Evolutionary conservation across 2,113 vertebrate species (phyloP).

Genomic region (Seriola quinqueradiata): DNA sequence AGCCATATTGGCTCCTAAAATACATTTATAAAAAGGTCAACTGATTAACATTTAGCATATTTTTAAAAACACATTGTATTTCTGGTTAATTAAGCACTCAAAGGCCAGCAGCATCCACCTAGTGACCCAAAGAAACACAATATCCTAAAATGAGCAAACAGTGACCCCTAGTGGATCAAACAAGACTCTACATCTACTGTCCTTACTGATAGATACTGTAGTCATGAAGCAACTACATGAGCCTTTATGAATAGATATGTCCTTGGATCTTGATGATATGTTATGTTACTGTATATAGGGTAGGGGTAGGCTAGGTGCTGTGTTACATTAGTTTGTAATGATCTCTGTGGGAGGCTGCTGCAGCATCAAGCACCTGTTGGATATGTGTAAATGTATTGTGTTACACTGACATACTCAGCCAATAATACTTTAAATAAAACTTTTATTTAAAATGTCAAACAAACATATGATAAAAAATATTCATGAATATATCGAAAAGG

Average conservation of each 20-base stretch:
- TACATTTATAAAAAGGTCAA: background rate
- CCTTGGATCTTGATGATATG: background rate
- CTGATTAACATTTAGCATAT: background rate
- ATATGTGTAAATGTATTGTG: background rate
- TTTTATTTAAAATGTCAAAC: background rate
- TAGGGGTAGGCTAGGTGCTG: too few species aligned
- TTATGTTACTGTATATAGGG: background rate
- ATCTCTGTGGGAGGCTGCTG: background rate
- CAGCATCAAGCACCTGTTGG: too few species aligned
- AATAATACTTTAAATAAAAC: background rate
- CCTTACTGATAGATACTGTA: background rate
- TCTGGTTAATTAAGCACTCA: background rate
- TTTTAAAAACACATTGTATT: background rate
- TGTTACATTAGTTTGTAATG: background rate
- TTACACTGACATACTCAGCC: too few species aligned
- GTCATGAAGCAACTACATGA: background rate
- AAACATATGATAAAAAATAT: too few species aligned
- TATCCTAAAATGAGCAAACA: slow-evolving; percentile 48
- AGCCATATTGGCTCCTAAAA: background rate
- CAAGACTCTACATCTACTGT: background rate
- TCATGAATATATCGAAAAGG: too few species aligned
- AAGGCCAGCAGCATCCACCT: background rate
- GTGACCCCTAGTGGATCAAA: slow-evolving; percentile 51
- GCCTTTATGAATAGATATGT: background rate
- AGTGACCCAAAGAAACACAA: background rate